Percentiles rank a stretch among this genome's conserved stretches.
These are phyloP conservation scores for Thermophis baileyi DNA, from an alignment of 2,113 vertebrate species.

Conservation along the genomic window DNA sequence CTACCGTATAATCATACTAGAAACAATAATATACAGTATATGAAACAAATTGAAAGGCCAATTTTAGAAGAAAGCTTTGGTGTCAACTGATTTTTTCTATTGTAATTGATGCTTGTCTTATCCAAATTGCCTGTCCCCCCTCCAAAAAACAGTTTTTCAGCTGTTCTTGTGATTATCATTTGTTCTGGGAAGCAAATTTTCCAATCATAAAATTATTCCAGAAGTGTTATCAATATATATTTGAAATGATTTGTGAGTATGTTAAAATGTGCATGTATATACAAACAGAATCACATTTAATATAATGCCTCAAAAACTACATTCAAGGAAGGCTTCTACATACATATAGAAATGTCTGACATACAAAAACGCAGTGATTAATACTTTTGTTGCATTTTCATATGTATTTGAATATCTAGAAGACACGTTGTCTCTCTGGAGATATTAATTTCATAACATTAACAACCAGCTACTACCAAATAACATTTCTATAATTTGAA, in stretches of 20 bases:
- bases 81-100: not conserved
- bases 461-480: not conserved
- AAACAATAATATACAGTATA: not conserved
- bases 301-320: not conserved
- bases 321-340: not conserved
- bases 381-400: not conserved
- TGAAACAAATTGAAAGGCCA: not conserved
- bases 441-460: not conserved
- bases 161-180: not conserved
- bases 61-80: not conserved
- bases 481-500: not conserved
- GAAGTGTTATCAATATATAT: not conserved
- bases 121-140: not conserved
- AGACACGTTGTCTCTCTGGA: not conserved
- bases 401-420: not conserved
- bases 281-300: not conserved
- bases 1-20: rapidly evolving
- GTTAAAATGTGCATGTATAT: not conserved
- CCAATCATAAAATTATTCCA: not conserved
- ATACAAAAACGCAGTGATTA: not conserved
- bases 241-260: not conserved
- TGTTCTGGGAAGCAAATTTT: not conserved
- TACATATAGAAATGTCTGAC: not conserved
- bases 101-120: not conserved
- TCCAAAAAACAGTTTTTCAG: not conserved